Conservation (phyloP, 2,888 invertebrate genomes). For the Leptinotarsa juncta region DNA sequence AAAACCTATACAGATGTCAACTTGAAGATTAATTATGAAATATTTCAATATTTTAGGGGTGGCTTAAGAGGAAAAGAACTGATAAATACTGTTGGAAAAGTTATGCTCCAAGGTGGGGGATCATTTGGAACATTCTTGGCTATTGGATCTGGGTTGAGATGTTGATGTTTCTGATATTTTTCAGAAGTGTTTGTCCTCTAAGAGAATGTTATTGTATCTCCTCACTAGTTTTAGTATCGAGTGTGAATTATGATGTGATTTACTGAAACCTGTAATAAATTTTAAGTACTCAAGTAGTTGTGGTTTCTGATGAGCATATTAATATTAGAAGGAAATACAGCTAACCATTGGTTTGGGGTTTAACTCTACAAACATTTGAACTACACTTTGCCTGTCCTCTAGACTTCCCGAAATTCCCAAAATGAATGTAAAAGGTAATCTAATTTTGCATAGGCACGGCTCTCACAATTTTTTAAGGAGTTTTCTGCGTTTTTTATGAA, state of each 20-base stretch:
- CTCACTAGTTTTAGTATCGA: slow-evolving; percentile 25
- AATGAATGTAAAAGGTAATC: no score
- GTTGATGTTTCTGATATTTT: slow-evolving; percentile 65
- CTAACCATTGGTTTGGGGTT: no score
- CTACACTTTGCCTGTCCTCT: no score
- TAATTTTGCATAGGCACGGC: no score
- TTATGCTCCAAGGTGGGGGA: slow-evolving; percentile 96
- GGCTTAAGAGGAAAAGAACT: slow-evolving; percentile 93
- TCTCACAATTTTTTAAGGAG: no score
- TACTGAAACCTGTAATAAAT: slow-evolving; percentile 35
- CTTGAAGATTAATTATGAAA: neutral
- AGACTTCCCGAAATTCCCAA: no score
- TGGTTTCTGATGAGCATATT: neutral
- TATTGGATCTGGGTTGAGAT: slow-evolving; percentile 86
- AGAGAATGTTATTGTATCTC: slow-evolving; percentile 30
- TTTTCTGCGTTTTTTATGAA: no score
- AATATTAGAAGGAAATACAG: no score
- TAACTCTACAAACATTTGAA: no score
- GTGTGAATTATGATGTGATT: slow-evolving; percentile 36
- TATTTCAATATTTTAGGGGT: slow-evolving; percentile 73
- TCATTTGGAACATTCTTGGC: slow-evolving; percentile 99
- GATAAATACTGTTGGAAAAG: slow-evolving; percentile 93
- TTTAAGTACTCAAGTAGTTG: slow-evolving; percentile 33
- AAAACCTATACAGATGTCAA: neutral
- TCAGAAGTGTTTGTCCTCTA: slow-evolving; percentile 27